Base-by-base conservation (phyloP, 2,113 vertebrate genomes). In the Apeltes quadracus region DNA sequence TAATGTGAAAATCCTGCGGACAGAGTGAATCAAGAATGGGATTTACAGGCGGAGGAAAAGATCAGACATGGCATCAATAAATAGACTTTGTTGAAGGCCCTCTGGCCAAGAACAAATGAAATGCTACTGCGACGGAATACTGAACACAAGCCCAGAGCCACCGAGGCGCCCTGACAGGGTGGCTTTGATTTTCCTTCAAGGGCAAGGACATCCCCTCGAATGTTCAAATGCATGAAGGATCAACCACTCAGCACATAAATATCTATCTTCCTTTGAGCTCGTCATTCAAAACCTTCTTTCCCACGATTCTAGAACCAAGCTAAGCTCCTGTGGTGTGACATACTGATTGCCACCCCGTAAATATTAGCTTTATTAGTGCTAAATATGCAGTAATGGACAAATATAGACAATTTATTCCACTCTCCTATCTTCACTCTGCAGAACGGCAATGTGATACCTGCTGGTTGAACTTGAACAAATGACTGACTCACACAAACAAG, bases 61-160 rank as follows among this genome's bases (percentile, higher is more conserved):
- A 61, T 39, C 48, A 66, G 70, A 61, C 20, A 48, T 56, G 39
- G 56, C 56, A 76, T 78, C 61, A 73, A 64, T 82, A 72, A 81
- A 77, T 78, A 56, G 20, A 65, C 59, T 71, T 80, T 53, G 63
- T 55, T 36, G 25, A 43, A 66, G 69, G 72, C 61, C 75, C 44
- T 75, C n/a, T 15, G 38, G 70, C 39, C n/a, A 32, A 43, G 48
- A 20, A 15, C 32, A 72, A 77, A 78, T 75, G 9, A 78, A 84
- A 73, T 62, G 22, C 62, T 38, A 53, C 57, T 55, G 34, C 36
- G 22, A 51, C 10, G 59, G 70, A 44, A 69, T 48, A 43, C 66
- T 46, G 10, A 84, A 73, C 76, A 76, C 63, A 72, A 81, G 64
- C 55, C 22, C 32, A 36, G 23, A n/a, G 22, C 25, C 61, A 48